Percentiles rank a stretch among this genome's conserved stretches.
phyloP scores from a whole-genome alignment of 1,140 invertebrate genomes.

The Ceratitis capitata region DNA sequence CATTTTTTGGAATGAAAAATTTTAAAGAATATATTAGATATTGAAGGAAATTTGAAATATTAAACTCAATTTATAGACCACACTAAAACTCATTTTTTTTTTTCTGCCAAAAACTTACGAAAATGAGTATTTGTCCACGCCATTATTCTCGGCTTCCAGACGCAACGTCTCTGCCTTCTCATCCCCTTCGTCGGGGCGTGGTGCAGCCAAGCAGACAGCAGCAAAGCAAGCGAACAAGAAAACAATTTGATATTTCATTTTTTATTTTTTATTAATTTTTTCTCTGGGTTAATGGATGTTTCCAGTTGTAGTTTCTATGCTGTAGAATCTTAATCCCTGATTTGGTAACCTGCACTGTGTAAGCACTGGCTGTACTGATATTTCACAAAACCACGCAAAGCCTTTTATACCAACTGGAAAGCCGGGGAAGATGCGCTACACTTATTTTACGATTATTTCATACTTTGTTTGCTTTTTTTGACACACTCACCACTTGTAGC shows the following conservation, averaged over 20 bases:
- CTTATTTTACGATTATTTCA: conserved; percentile 1
- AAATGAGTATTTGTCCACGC: conserved; percentile 63
- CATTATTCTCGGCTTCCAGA: conserved; percentile 67
- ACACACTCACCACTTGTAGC: not conserved
- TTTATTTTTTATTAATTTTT: not conserved
- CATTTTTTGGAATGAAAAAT: no score
- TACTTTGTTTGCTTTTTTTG: not conserved
- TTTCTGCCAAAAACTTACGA: conserved; percentile 64
- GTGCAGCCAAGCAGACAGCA: conserved; percentile 43
- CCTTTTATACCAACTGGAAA: not conserved
- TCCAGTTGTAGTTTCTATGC: not conserved
- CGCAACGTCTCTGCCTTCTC: conserved; percentile 59
- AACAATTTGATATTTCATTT: conserved; percentile 47
- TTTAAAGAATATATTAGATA: no score
- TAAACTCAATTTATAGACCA: not conserved
- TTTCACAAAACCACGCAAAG: not conserved
- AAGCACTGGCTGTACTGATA: conserved; percentile 32
- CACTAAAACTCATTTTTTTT: not conserved
- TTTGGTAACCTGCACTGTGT: conserved; percentile 47
- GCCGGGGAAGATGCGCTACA: not conserved
- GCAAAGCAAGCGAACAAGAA: conserved; percentile 44
- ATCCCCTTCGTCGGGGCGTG: conserved; percentile 46
- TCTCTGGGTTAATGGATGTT: no score
- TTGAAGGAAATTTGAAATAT: not conserved
- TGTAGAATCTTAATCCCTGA: not conserved